Conservation (phyloP, 2,888 invertebrate species). For the Scaptomyza polygonia region DNA sequence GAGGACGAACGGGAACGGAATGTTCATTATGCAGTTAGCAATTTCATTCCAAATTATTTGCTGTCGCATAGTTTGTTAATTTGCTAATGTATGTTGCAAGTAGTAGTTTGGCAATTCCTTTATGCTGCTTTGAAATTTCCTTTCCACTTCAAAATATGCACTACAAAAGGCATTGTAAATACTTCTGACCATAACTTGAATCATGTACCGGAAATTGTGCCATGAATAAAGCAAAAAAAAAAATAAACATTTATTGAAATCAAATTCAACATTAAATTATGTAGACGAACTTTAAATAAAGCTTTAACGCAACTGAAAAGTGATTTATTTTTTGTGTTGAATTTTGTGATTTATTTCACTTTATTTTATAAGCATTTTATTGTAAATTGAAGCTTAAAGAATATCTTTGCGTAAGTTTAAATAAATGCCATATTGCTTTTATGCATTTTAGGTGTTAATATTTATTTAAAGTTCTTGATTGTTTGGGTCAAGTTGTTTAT, state of each 20-base stretch:
- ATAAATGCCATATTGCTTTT: not conserved
- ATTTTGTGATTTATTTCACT: too few relatives aligned
- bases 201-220: slow-evolving; percentile 2
- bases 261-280: not conserved
- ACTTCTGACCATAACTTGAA: not conserved
- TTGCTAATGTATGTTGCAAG: not conserved
- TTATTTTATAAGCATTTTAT: not conserved
- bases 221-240: not conserved
- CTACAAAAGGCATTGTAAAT: not conserved
- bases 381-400: not conserved
- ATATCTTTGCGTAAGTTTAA: not conserved
- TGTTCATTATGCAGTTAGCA: not conserved
- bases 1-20: too few relatives aligned
- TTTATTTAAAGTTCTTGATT: not conserved
- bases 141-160: not conserved
- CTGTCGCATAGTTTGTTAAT: not conserved
- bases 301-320: too few relatives aligned
- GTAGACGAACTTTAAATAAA: too few relatives aligned
- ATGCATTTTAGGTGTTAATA: not conserved
- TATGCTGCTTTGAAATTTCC: not conserved
- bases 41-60: not conserved
- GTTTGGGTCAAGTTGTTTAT: too few relatives aligned
- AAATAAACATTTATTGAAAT: not conserved
- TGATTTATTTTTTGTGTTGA: too few relatives aligned
- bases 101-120: too few relatives aligned